Conservation (phyloP, 2,797 vertebrate species). For the Syngnathus rostellatus region DNA sequence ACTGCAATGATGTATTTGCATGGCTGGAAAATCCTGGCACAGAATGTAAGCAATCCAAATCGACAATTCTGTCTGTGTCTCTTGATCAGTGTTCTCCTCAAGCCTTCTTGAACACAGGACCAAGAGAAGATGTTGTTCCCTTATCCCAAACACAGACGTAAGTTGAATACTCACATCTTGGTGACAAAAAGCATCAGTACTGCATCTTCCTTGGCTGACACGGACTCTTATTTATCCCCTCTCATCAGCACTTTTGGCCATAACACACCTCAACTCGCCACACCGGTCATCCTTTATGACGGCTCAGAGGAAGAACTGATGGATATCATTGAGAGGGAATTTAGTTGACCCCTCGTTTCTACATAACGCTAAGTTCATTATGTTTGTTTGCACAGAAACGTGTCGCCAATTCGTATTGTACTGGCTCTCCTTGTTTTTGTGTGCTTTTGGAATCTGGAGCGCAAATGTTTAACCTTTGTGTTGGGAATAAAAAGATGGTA, state of each 20-base stretch:
- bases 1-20: background rate
- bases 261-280: conserved; percentile 36
- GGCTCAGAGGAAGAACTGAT: conserved; percentile 74
- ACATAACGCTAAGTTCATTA: background rate
- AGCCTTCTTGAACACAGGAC: conserved; percentile 26
- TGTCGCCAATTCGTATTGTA: background rate
- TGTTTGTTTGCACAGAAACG: background rate
- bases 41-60: background rate
- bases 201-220: no score
- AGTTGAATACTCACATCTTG: conserved; percentile 37
- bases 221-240: conserved; percentile 10
- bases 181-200: no score
- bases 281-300: conserved; percentile 60
- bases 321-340: conserved; percentile 73
- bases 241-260: conserved; percentile 43
- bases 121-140: conserved; percentile 32
- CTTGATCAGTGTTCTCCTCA: conserved; percentile 31
- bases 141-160: conserved; percentile 51
- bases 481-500: background rate
- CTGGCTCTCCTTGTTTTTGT: background rate
- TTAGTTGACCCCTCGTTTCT: conserved; percentile 50
- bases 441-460: background rate
- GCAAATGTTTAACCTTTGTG: background rate
- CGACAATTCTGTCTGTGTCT: background rate
- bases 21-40: background rate